phyloP scores from a whole-genome alignment of 2,797 vertebrate genomes.

The Clarias laeviceps region DNA sequence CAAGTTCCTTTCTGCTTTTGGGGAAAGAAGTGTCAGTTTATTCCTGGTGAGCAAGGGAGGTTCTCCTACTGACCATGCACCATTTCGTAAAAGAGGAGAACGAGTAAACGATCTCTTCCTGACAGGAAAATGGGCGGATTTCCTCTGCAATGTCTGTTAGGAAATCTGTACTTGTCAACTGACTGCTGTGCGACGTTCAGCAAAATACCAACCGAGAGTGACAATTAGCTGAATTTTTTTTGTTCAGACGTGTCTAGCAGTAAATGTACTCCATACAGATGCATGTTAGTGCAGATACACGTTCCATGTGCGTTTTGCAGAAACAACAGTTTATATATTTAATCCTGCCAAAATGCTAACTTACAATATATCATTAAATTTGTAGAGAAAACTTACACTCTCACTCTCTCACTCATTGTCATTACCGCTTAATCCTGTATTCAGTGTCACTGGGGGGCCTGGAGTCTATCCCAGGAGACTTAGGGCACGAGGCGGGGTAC shows the following conservation, averaged over 20 bases:
- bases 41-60: conserved; percentile 32
- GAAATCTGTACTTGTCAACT: conserved; percentile 79
- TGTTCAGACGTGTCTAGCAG: neutral
- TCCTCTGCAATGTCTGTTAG: conserved; percentile 79
- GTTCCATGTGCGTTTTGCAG: neutral
- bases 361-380: neutral
- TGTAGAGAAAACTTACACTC: neutral
- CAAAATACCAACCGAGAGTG: conserved; percentile 15
- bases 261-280: neutral
- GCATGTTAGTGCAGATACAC: neutral
- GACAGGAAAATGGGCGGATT: conserved; percentile 85
- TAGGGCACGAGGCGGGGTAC: no score
- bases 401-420: no score
- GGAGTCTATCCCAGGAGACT: no score
- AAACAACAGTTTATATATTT: neutral
- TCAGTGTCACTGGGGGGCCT: no score
- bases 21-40: conserved; percentile 16
- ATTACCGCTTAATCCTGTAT: no score
- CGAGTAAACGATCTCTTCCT: conserved; percentile 63
- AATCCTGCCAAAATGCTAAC: neutral
- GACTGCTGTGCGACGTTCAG: conserved; percentile 53
- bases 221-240: neutral
- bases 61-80: conserved; percentile 31
- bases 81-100: conserved; percentile 48
- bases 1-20: conserved; percentile 27